Percentiles rank a stretch among this genome's conserved stretches.
phyloP scores from a whole-genome alignment of 2,797 vertebrate species.

The Lepus oiostolus region DNA sequence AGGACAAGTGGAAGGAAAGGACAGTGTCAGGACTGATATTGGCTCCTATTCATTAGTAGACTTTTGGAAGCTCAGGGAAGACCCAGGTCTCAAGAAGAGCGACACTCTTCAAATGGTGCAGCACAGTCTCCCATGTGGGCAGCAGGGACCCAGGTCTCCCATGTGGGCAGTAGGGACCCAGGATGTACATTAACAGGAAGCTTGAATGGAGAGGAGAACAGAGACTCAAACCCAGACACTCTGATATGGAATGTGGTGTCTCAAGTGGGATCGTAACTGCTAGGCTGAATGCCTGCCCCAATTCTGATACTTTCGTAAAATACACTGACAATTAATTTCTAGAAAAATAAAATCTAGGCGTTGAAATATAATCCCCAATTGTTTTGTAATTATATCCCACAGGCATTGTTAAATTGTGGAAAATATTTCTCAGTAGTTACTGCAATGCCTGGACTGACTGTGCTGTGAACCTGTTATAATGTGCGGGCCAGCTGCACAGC shows the following conservation, averaged over 20 bases:
- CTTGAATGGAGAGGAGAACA: too few species aligned
- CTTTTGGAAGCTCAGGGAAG: neutral
- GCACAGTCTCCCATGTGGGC: too few species aligned
- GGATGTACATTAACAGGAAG: too few species aligned
- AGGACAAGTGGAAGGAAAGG: neutral
- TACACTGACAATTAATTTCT: neutral
- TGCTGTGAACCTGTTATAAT: too few species aligned
- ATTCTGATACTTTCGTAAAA: neutral
- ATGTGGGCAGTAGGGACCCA: too few species aligned
- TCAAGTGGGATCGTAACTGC: too few species aligned
- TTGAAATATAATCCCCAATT: neutral
- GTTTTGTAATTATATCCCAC: neutral
- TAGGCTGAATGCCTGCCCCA: too few species aligned
- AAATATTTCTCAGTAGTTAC: neutral
- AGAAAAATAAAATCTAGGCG: neutral
- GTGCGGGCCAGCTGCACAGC: neutral
- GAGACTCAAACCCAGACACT: too few species aligned
- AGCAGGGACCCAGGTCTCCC: too few species aligned
- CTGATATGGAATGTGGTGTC: too few species aligned
- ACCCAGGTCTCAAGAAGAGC: neutral
- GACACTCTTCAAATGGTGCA: too few species aligned
- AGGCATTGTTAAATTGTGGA: neutral
- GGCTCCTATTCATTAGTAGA: neutral
- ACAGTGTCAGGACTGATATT: fast-evolving
- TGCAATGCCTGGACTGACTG: neutral